Percentiles rank a stretch among this genome's conserved stretches.
These are phyloP conservation scores for Terebella lapidaria DNA, from an alignment of 2,888 invertebrate species.

Conservation along the genomic window DNA sequence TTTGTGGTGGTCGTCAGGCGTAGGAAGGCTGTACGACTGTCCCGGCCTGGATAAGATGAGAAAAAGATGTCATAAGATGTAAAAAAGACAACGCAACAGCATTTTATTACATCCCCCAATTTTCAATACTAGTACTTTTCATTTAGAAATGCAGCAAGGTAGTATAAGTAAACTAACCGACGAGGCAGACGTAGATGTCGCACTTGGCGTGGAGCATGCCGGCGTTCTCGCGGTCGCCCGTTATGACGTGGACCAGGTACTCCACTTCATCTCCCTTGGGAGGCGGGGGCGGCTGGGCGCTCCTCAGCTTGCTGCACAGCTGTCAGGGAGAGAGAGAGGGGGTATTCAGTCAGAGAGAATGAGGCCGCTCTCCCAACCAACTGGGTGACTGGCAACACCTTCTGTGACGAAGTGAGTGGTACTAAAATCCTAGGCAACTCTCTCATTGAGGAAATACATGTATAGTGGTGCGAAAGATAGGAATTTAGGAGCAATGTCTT, in stretches of 20 bases:
- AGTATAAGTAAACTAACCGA: conserved; percentile 11
- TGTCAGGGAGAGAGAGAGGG: too few relatives aligned
- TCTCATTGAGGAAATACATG: too few relatives aligned
- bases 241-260: conserved; percentile 14
- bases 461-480: too few relatives aligned
- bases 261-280: conserved; percentile 4
- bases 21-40: conserved; percentile 7
- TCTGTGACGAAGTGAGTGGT: too few relatives aligned
- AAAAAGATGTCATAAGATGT: not conserved
- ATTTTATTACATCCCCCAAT: not conserved
- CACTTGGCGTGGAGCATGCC: conserved; percentile 9
- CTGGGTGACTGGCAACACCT: too few relatives aligned
- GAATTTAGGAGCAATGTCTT: too few relatives aligned
- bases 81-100: not conserved
- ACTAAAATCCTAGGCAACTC: too few relatives aligned
- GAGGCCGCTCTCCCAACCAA: too few relatives aligned
- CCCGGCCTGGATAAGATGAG: conserved; percentile 4
- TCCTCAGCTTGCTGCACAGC: not conserved
- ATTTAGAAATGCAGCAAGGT: not conserved
- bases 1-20: conserved; percentile 7
- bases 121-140: not conserved
- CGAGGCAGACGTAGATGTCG: conserved; percentile 15
- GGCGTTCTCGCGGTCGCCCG: conserved; percentile 8
- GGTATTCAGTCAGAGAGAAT: too few relatives aligned
- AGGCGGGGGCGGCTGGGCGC: not conserved